phyloP scores from a whole-genome alignment of 1,140 invertebrate species.

The Leptinotarsa defecta region DNA sequence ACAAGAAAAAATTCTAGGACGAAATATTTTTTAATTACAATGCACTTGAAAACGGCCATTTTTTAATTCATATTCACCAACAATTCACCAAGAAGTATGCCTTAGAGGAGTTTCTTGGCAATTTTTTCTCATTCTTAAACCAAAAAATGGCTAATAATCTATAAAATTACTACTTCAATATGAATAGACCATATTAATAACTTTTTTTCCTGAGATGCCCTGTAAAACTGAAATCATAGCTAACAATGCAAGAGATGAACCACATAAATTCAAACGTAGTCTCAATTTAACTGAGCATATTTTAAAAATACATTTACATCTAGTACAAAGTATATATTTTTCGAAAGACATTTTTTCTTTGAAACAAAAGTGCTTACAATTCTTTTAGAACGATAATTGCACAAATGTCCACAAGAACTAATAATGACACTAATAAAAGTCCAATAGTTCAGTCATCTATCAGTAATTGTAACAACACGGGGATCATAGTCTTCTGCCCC shows the following conservation, averaged over 20 bases:
- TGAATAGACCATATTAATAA: too few relatives aligned
- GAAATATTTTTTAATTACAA: too few relatives aligned
- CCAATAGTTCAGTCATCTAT: slow-evolving; percentile 31
- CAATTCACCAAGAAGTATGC: too few relatives aligned
- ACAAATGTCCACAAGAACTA: slow-evolving; percentile 34
- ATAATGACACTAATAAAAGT: slow-evolving; percentile 27
- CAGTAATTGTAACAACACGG: slow-evolving; percentile 39
- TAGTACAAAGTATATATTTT: slow-evolving; percentile 37
- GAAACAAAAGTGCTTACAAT: slow-evolving; percentile 38
- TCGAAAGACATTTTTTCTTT: slow-evolving; percentile 33
- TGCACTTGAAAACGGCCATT: too few relatives aligned
- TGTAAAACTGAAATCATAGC: too few relatives aligned
- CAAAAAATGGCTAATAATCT: neutral
- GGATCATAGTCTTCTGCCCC: slow-evolving; percentile 16
- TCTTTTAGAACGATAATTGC: slow-evolving; percentile 37
- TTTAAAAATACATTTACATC: slow-evolving; percentile 33
- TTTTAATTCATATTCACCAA: too few relatives aligned
- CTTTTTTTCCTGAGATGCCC: too few relatives aligned
- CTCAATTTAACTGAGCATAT: slow-evolving; percentile 49
- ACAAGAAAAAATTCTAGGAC: too few relatives aligned
- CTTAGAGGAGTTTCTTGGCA: neutral
- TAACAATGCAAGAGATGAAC: neutral
- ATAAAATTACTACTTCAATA: too few relatives aligned
- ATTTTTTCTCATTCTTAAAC: neutral
- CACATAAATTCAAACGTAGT: neutral